Base-by-base conservation (phyloP, 1,140 invertebrate species). In the Bombus superbus region DNA sequence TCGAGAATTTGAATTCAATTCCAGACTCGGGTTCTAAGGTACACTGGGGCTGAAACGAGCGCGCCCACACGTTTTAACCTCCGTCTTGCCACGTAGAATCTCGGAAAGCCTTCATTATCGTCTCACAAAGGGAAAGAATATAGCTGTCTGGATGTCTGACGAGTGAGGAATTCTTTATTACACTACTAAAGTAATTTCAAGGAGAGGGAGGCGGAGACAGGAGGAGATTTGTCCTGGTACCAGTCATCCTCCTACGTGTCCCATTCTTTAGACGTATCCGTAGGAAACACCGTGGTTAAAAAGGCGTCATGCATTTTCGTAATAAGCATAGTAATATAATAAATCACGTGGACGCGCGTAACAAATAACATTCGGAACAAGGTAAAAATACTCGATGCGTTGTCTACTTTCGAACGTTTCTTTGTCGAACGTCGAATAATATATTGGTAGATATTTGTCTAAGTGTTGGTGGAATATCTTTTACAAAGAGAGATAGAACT, bases 1-100 rank as follows among this genome's bases (percentile, higher is more conserved):
- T 91, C 86, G 91, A 91, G 92, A 93, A 93, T 93, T 91, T 92
- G 92, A 93, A 93, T 94, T 92, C 91, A 93, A 93, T 93, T 92
- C 86, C 85, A 71, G 77, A 73, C 77, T 74, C 81, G 66, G 57
- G 32, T 15, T 32, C 64, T 66, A 64, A 64, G 79, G 68, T 66
- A 76, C 75, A 72, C 42, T 40, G 72, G n/a, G 44, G 32, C 40
- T 28, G 75, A 66, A 72, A 86, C 68, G 82, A 87, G 86, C 57
- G 59, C 74, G 74, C 40, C 74, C 82, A 88, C 40, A 78, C 38
- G 74, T 59, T 53, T 85, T 85, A 85, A 85, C 83, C 83, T 80
- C 68, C 76, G 83, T 89, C 86, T 83, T 88, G 84, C 86, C 90
- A 74, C 88, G 84, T 89, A 86, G 81, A 87, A 88, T 89, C 72